Evolutionary conservation across 2,888 invertebrate genomes (phyloP), one percentile per base, ranked within the genome.

Genomic region (Brassicogethes aeneus): DNA sequence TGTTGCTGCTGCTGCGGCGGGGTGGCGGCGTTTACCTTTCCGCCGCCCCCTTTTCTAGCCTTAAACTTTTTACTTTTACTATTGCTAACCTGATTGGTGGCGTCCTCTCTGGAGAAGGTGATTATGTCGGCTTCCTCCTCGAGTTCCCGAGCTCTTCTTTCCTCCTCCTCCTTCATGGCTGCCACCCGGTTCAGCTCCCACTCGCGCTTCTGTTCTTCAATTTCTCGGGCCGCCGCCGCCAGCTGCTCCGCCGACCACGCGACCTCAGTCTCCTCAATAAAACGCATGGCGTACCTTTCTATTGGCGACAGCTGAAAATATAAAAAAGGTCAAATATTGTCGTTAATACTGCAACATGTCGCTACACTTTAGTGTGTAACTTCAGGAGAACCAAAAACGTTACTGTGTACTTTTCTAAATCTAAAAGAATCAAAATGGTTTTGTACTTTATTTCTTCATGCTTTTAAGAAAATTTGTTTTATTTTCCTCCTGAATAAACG

Each of bases 241-340:
- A 90, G 64, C 57, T 93, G 91, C 59, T 94, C 93, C 1, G 87
- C 86, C 12, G 84, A 82, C 72, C 80, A 82, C n/a, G 77, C 78
- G 2, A 72, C 73, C 66, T 88, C 85, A 41, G 89, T 85, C 53
- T 82, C 79, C 70, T 97, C 97, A 54, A 96, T 85, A 61, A 91
- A 85, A 15, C 81, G 79, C 80, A 97, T 89, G 12, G 97, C 97
- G 70, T 95, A 97, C 40, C 86, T 80, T 70, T 99, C 97, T 46
- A 99, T 84, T 1, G 94, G 91, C 23, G 86, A 85, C 47, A 97
- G 70, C 95, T 97, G 72, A 34, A 65, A n/a, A n/a, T n/a, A n/a
- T n/a, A n/a, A n/a, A n/a, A n/a, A 61, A 10, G 32, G 23, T 23
- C 23, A 10, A 7, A 7, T 23, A 23, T 23, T 23, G 23, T 23